Base-by-base conservation (phyloP, 1,140 invertebrate species). In the Trachymyrmex cornetzi region DNA sequence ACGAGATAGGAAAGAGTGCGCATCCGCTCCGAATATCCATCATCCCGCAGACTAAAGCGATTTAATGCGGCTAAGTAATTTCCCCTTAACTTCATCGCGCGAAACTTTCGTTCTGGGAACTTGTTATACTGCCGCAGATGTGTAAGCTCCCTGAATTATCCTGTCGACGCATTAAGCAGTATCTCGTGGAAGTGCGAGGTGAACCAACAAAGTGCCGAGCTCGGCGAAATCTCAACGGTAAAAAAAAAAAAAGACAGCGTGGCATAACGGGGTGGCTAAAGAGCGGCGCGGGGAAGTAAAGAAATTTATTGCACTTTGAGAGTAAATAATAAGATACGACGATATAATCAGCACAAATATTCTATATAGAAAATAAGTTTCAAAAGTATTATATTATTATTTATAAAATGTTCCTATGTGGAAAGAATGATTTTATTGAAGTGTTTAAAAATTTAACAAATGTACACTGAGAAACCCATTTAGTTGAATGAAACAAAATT, bases 31-130 rank as follows among this genome's bases (percentile, higher is more conserved):
- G 14, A 71, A 81, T 86, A 86, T 86, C 38, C 63, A 66, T 86
- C 85, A 86, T 86, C 50, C 64, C 75, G 59, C 77, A 14, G 53
- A 24, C 53, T 81, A 81, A 80, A 53, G 64, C 85, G 85, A 82
- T 86, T 86, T 69, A 86, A 86, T 67, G 77, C 75, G 55, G 61
- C 77, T 81, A 81, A 86, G 85, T 86, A 86, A 86, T 81, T 81
- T 84, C 82, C 34, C 82, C 82, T 77, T 79, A 79, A 77, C 82
- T 85, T 85, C 77, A 85, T 79, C 72, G 74, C 82, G 59, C 48
- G 59, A 67, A 79, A 79, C 74, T 85, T 77, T 79, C 48, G 48
- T 85, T 85, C 72, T 66, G 82, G 59, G 82, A 77, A 77, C 72
- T 77, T 66, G 84, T 85, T 85, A 77, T 66, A 79, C 74, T 19